Percentiles rank a stretch among this genome's conserved stretches.
phyloP scores from a whole-genome alignment of 1,140 invertebrate genomes.

The Danaus plexippus region DNA sequence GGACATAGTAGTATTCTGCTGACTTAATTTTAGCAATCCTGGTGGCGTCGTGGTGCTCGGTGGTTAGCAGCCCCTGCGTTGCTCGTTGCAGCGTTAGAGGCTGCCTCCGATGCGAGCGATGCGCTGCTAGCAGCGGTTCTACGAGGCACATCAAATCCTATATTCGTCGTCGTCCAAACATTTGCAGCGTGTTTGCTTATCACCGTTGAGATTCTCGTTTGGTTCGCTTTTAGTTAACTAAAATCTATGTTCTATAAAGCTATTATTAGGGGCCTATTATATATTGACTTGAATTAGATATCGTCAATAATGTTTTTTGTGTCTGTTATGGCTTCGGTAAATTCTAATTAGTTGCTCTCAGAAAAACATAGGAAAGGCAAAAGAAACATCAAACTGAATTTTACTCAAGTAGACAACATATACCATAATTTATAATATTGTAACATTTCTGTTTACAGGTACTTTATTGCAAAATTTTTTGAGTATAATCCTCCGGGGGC shows the following conservation, averaged over 20 bases:
- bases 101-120: slow-evolving; percentile 51
- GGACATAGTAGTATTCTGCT: no score
- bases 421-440: neutral
- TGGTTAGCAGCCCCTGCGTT: slow-evolving; percentile 56
- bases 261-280: no score
- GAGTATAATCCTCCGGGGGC: slow-evolving; percentile 39
- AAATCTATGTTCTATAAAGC: no score
- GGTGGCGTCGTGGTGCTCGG: slow-evolving; percentile 51
- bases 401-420: no score
- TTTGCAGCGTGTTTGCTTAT: slow-evolving; percentile 41
- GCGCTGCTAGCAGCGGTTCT: slow-evolving; percentile 42
- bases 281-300: neutral
- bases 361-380: neutral
- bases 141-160: slow-evolving; percentile 36
- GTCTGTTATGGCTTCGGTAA: neutral
- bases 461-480: slow-evolving; percentile 64
- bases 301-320: neutral
- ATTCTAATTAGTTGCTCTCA: neutral
- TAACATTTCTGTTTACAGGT: slow-evolving; percentile 39
- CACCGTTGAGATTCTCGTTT: slow-evolving; percentile 56
- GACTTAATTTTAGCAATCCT: slow-evolving; percentile 36
- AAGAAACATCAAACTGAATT: neutral
- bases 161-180: slow-evolving; percentile 30
- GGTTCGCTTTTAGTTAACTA: slow-evolving; percentile 23
- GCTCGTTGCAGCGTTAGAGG: slow-evolving; percentile 48